Percentiles rank a stretch among this genome's conserved stretches.
Conservation (phyloP, 2,797 vertebrate species). For the Prunella strophiata region DNA sequence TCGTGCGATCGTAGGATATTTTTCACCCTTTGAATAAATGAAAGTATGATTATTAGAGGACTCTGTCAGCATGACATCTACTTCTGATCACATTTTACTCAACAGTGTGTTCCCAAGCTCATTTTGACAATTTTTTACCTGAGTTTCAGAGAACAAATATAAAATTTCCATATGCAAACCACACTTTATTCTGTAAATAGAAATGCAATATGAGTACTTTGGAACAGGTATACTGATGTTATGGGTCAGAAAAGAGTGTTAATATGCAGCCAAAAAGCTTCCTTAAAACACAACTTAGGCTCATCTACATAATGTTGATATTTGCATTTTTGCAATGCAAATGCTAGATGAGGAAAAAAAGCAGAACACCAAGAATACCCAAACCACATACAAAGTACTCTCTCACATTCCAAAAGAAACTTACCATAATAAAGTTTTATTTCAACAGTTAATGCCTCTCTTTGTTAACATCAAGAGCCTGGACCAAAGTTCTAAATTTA, state of each 20-base stretch:
- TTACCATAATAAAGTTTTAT: background rate
- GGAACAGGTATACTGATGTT: background rate
- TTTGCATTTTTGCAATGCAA: background rate
- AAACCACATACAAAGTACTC: background rate
- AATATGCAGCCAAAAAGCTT: background rate
- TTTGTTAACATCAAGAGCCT: background rate
- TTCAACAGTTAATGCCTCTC: background rate
- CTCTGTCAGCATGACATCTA: background rate
- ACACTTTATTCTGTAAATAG: background rate
- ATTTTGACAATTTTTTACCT: background rate
- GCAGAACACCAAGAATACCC: background rate
- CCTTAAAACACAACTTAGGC: background rate
- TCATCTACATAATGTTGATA: background rate
- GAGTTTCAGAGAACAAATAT: background rate
- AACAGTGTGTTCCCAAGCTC: background rate
- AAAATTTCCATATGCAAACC: background rate
- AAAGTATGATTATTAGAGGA: background rate
- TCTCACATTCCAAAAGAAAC: background rate
- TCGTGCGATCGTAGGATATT: rapidly evolving
- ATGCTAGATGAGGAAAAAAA: background rate
- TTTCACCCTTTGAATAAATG: background rate
- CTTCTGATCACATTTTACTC: background rate
- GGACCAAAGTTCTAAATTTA: background rate
- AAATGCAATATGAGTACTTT: background rate
- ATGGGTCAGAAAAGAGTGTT: background rate